phyloP scores from a whole-genome alignment of 2,797 vertebrate species.

The Tinamus major region DNA sequence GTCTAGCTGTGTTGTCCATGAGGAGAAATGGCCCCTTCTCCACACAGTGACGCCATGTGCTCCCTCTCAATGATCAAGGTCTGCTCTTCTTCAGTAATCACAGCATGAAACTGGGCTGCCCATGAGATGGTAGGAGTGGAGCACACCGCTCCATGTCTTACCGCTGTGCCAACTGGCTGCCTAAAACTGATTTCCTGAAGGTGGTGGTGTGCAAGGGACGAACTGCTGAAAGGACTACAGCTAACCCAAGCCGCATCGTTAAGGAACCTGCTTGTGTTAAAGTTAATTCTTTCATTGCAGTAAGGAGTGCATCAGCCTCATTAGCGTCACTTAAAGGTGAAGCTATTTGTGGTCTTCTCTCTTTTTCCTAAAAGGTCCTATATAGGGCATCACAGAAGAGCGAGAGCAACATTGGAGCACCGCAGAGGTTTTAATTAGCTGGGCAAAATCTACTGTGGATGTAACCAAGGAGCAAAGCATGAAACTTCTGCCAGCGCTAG shows the following conservation, averaged over 20 bases:
- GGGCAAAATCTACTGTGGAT: not conserved
- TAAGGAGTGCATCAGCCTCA: not conserved
- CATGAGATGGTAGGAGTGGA: not conserved
- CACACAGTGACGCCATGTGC: not conserved
- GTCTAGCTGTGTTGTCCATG: constrained; percentile 15
- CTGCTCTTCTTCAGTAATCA: not conserved
- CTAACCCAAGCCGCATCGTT: not conserved
- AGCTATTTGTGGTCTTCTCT: not conserved
- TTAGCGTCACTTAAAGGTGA: not conserved
- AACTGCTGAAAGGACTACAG: not conserved
- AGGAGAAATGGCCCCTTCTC: not conserved
- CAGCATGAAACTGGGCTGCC: not conserved
- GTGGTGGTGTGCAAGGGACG: not conserved
- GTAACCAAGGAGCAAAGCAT: not conserved
- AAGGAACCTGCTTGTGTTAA: not conserved
- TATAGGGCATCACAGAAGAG: not conserved
- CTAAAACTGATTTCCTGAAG: not conserved
- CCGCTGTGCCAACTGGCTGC: rapidly evolving
- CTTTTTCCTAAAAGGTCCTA: not conserved
- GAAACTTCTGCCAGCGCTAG: not conserved
- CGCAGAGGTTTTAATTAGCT: not conserved
- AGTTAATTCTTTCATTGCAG: not conserved
- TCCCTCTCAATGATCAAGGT: not conserved
- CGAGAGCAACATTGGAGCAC: not conserved
- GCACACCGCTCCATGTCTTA: rapidly evolving